phyloP scores from a whole-genome alignment of 2,113 vertebrate species.

The Nematolebias whitei region DNA sequence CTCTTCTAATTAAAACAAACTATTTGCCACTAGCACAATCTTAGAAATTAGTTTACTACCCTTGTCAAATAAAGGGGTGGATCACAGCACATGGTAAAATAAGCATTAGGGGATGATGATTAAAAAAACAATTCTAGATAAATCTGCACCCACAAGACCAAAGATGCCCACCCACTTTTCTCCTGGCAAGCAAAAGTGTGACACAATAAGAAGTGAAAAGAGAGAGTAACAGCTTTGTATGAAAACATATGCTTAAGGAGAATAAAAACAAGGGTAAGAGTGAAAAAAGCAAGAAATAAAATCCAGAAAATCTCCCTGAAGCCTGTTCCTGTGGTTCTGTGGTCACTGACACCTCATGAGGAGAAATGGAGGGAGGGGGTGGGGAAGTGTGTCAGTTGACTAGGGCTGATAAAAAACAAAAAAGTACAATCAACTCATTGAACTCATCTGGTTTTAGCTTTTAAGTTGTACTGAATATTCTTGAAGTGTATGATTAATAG shows the following conservation, averaged over 20 bases:
- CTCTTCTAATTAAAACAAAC: neutral
- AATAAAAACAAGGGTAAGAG: conserved; percentile 49
- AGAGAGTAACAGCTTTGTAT: conserved; percentile 66
- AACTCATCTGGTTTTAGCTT: conserved; percentile 4
- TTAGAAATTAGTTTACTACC: conserved; percentile 52
- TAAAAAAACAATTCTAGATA: conserved; percentile 50
- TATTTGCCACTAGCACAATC: conserved; percentile 10
- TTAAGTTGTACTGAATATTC: too few relatives aligned
- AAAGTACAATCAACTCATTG: conserved; percentile 43
- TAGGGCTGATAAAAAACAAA: conserved; percentile 33
- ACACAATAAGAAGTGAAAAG: conserved; percentile 47
- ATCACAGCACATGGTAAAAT: conserved; percentile 34
- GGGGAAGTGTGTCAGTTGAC: conserved; percentile 63
- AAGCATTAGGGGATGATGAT: conserved; percentile 28
- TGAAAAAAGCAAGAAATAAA: conserved; percentile 44
- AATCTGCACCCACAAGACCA: conserved; percentile 50
- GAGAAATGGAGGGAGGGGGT: conserved; percentile 1
- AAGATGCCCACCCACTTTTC: conserved; percentile 56
- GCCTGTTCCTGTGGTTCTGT: conserved; percentile 68
- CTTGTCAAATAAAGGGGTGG: conserved; percentile 9
- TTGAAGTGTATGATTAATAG: too few relatives aligned
- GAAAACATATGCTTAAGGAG: conserved; percentile 48
- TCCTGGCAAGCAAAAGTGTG: conserved; percentile 64
- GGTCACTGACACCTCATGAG: conserved; percentile 56
- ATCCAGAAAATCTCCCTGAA: conserved; percentile 54